Evolutionary conservation across 2,797 vertebrate genomes (phyloP).

Genomic region (Antennarius maculatus): DNA sequence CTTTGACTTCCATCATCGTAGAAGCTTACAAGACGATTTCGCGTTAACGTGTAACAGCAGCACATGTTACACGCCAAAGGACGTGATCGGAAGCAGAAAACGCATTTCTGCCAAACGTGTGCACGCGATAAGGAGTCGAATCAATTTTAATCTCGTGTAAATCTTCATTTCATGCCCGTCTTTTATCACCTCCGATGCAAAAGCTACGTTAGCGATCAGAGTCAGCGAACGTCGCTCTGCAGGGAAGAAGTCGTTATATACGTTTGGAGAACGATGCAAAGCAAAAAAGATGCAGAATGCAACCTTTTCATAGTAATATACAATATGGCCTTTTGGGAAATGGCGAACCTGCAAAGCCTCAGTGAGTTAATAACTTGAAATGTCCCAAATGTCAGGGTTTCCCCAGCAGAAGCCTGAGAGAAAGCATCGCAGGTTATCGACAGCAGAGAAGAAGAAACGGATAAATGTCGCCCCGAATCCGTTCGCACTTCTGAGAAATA

Average conservation of each 20-base stretch:
- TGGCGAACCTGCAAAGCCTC: conserved; percentile 4
- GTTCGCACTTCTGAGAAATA: not conserved
- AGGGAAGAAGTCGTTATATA: not conserved
- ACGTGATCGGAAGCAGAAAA: too few relatives aligned
- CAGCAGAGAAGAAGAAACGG: conserved; percentile 4
- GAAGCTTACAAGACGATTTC: not conserved
- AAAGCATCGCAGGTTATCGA: conserved; percentile 1
- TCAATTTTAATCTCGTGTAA: conserved; percentile 20
- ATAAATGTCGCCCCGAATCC: conserved; percentile 12
- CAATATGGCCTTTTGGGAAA: conserved; percentile 5
- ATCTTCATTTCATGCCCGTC: not conserved
- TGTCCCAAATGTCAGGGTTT: conserved; percentile 24
- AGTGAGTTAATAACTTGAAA: conserved; percentile 16
- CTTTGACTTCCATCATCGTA: too few relatives aligned
- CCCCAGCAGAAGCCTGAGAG: conserved; percentile 14
- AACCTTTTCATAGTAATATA: conserved; percentile 12
- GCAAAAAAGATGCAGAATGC: not conserved
- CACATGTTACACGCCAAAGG: not conserved
- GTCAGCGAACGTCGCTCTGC: not conserved
- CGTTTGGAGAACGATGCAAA: not conserved
- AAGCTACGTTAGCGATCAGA: not conserved
- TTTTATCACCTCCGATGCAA: not conserved
- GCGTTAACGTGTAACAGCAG: not conserved
- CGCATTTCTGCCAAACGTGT: conserved; percentile 4
- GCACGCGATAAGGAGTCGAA: conserved; percentile 14